A percentile compares a stretch with the other conserved stretches of the same genome.
phyloP scores from a whole-genome alignment of 2,113 vertebrate species.

The Percina caprodes region DNA sequence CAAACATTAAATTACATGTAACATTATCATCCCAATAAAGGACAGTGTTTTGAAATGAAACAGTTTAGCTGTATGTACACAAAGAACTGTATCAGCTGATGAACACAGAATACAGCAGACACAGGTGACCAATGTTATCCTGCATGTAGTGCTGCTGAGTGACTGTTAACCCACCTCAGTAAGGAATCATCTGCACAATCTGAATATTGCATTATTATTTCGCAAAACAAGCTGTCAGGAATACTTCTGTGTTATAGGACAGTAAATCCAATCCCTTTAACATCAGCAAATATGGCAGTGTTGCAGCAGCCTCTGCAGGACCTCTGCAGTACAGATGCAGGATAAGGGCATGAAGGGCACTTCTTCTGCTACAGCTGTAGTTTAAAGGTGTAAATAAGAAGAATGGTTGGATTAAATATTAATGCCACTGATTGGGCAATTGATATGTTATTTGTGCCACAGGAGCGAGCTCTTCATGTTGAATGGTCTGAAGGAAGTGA shows the following conservation, averaged over 20 bases:
- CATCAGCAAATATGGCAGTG: conserved; percentile 8
- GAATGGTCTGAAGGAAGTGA: conserved; percentile 4
- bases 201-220: background rate
- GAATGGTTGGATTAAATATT: conserved; percentile 17
- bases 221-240: background rate
- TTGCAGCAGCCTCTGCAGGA: conserved; percentile 63
- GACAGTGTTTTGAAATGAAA: conserved; percentile 50
- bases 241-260: conserved; percentile 1
- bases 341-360: conserved; percentile 26
- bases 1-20: background rate
- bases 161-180: conserved; percentile 29
- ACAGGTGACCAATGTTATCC: background rate
- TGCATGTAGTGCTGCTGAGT: conserved; percentile 10
- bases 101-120: conserved; percentile 9
- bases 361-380: conserved; percentile 1
- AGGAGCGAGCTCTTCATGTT: background rate
- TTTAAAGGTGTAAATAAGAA: conserved; percentile 6
- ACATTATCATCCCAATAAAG: background rate
- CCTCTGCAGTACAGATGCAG: conserved; percentile 49
- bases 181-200: conserved; percentile 6
- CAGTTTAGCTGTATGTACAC: conserved; percentile 10
- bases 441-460: conserved; percentile 33
- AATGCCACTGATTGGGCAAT: background rate
- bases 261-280: conserved; percentile 16
- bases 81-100: conserved; percentile 13